These are phyloP conservation scores for Chrysolina americana DNA, from an alignment of 2,888 invertebrate species.

Conservation along the genomic window DNA sequence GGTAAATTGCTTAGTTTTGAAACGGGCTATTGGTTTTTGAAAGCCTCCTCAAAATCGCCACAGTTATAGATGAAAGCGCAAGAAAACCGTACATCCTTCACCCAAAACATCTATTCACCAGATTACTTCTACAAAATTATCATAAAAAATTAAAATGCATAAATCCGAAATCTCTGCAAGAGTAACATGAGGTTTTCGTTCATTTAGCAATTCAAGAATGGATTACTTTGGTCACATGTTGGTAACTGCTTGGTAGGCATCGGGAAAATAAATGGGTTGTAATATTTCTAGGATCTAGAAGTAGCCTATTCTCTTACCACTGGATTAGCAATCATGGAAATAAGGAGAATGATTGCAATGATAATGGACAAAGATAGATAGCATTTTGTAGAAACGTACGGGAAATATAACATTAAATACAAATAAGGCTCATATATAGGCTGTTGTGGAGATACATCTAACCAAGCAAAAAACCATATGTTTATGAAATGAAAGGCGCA, in stretches of 20 bases:
- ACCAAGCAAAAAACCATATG: no score
- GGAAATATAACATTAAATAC: no score
- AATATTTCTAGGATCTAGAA: slow-evolving; percentile 35
- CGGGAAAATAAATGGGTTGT: slow-evolving; percentile 34
- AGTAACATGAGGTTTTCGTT: not conserved
- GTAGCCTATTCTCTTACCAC: slow-evolving; percentile 28
- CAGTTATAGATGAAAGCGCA: not conserved
- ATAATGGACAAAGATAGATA: no score
- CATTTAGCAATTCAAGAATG: slow-evolving; percentile 20
- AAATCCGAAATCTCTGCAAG: not conserved
- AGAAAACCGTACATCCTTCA: not conserved
- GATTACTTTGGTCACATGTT: slow-evolving; percentile 37
- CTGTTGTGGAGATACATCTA: no score
- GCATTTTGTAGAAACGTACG: no score
- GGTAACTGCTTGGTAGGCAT: slow-evolving; percentile 23
- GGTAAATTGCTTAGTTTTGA: no score
- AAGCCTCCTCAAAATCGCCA: slow-evolving; percentile 11
- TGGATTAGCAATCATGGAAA: slow-evolving; percentile 28
- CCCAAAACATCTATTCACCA: not conserved
- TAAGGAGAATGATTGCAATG: slow-evolving; percentile 10
- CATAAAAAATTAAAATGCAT: not conserved
- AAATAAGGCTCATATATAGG: no score
- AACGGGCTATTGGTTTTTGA: slow-evolving; percentile 6
- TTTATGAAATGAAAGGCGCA: not conserved
- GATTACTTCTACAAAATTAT: not conserved